Evolutionary conservation across 1,140 invertebrate genomes (phyloP).

Genomic region (Oscheius sp.): DNA sequence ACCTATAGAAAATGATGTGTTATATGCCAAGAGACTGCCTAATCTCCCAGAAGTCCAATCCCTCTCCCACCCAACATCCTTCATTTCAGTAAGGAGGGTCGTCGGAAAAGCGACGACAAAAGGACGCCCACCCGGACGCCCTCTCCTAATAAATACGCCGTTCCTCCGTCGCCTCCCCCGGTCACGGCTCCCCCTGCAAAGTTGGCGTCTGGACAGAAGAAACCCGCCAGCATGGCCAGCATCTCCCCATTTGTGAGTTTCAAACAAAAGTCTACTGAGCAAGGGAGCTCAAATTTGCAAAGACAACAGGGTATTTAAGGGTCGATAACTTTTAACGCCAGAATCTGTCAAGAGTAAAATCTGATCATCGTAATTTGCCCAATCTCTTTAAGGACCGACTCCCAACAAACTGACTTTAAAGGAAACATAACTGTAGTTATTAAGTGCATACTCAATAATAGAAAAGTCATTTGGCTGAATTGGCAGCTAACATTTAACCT

Average conservation of each 20-base stretch:
- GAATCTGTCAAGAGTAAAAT: too few relatives aligned
- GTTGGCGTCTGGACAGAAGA: background rate
- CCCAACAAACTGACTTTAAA: too few relatives aligned
- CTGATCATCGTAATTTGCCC: too few relatives aligned
- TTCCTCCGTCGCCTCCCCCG: background rate
- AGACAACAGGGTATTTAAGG: background rate
- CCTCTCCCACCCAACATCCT: too few relatives aligned
- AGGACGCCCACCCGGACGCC: background rate
- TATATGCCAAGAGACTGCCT: too few relatives aligned
- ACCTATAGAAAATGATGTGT: too few relatives aligned
- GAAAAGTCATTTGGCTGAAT: too few relatives aligned
- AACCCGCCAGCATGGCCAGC: background rate
- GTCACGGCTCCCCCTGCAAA: background rate
- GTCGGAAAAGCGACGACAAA: slow-evolving; percentile 7
- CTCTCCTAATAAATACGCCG: background rate
- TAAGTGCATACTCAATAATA: too few relatives aligned
- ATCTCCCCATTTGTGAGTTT: slow-evolving; percentile 1
- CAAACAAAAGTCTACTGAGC: background rate
- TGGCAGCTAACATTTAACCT: too few relatives aligned
- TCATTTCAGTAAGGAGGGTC: slow-evolving; percentile 2
- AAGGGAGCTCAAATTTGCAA: background rate
- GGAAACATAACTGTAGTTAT: too few relatives aligned
- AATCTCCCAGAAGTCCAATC: too few relatives aligned
- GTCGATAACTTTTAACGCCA: background rate
- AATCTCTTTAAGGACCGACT: too few relatives aligned